Evolutionary conservation across 2,113 vertebrate species (phyloP), one percentile per base, ranked within the genome.

Genomic region (Macquaria ambigua): DNA sequence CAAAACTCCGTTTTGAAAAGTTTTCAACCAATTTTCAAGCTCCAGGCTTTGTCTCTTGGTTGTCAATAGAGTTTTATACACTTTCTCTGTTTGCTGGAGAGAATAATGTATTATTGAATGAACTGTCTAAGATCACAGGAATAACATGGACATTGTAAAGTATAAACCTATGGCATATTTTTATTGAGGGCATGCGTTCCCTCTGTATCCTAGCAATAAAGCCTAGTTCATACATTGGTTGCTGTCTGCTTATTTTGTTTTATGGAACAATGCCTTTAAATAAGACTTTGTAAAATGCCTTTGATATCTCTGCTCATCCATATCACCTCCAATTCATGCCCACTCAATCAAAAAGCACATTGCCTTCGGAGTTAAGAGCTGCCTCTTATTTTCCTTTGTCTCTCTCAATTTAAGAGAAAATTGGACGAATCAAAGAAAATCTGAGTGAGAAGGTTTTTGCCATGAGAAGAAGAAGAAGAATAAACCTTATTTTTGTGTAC

Each of bases 331-430:
- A 69, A 5, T 39, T 80, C 62, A 69, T 20, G 10, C 8, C 11
- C 41, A 16, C 61, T 71, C 56, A 52, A 58, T 61, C 23, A 84
- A 79, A 90, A 77, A 69, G 28, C 75, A 76, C 53, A 55, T 21
- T 53, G 6, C 66, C 16, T 75, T 31, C 3, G 0, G 43, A 69
- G 66, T 59, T 41, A 63, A 74, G 69, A 69, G 46, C 46, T 50
- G 15, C 15, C 28, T 63, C 1, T 62, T 66, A 20, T 77, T 74
- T 68, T 64, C 15, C 4, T 52, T 31, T 37, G 5, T 86, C 25
- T 79, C 14, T 41, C 1, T 61, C 11, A 74, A 55, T 67, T 39
- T 23, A 28, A 70, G 18, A 21, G 21, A 21, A 41, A 62, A 64
- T 2, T 34, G 2, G n/a, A 66, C 48, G 3, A 72, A 53, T 28